These are phyloP conservation scores for Poecilia wingei DNA, from an alignment of 2,797 vertebrate species.

Conservation along the genomic window DNA sequence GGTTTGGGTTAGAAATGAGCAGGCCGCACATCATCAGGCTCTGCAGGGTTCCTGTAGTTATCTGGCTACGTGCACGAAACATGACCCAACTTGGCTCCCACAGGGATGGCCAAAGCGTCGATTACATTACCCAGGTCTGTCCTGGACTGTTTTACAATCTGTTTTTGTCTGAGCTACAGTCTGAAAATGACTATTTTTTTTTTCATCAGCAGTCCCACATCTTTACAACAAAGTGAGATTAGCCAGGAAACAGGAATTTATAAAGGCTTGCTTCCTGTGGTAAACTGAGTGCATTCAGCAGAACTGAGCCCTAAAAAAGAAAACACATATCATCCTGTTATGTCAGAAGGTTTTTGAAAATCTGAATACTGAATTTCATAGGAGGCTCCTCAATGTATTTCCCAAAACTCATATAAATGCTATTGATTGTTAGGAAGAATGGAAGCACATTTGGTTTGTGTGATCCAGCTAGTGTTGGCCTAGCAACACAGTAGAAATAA, in stretches of 20 bases:
- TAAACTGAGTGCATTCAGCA: not conserved
- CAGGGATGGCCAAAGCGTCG: not conserved
- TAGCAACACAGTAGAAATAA: too few relatives aligned
- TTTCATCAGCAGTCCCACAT: not conserved
- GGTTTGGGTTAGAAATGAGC: constrained; percentile 28
- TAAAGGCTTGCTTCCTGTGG: not conserved
- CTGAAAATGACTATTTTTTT: not conserved
- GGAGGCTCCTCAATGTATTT: not conserved
- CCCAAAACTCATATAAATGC: not conserved
- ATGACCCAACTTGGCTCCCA: constrained; percentile 31
- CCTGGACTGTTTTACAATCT: constrained; percentile 23
- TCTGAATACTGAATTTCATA: not conserved
- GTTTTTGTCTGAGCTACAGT: constrained; percentile 25
- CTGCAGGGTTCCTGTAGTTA: constrained; percentile 31
- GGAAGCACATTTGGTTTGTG: not conserved
- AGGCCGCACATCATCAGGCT: constrained; percentile 44
- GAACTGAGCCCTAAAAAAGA: not conserved
- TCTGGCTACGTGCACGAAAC: constrained; percentile 9
- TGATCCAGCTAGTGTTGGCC: not conserved
- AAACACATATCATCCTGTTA: not conserved
- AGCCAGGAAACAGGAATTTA: not conserved
- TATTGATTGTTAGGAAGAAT: not conserved
- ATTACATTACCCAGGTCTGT: constrained; percentile 8
- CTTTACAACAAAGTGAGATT: not conserved
- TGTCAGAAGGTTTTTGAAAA: not conserved